These are phyloP conservation scores for Chromobotia macracanthus DNA, from an alignment of 2,797 vertebrate genomes.

Conservation along the genomic window DNA sequence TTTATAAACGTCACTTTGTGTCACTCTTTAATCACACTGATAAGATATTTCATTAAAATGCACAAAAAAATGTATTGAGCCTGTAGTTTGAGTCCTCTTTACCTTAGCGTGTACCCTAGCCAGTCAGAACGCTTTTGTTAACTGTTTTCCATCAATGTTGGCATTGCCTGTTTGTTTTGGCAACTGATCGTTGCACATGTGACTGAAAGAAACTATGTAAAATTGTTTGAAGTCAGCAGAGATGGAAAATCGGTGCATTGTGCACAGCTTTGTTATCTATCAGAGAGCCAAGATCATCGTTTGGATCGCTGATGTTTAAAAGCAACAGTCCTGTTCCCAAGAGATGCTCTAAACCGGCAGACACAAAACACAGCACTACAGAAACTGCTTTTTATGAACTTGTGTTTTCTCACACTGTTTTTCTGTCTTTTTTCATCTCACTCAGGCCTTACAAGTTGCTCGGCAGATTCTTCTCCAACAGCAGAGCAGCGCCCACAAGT, in stretches of 20 bases:
- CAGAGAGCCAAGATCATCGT: slow-evolving; percentile 60
- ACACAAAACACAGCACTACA: slow-evolving; percentile 49
- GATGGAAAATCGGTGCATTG: slow-evolving; percentile 53
- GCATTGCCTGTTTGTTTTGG: slow-evolving; percentile 64
- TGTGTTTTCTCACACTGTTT: slow-evolving; percentile 35
- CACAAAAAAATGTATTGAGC: slow-evolving; percentile 44
- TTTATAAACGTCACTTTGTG: too few relatives aligned
- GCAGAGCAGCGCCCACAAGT: slow-evolving; percentile 84
- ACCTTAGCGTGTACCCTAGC: slow-evolving; percentile 62
- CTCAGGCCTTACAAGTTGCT: slow-evolving; percentile 92
- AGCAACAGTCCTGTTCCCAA: slow-evolving; percentile 60
- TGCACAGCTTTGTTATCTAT: slow-evolving; percentile 66
- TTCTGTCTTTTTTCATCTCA: slow-evolving; percentile 53
- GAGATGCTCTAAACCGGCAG: slow-evolving; percentile 45
- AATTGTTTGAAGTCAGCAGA: slow-evolving; percentile 54
- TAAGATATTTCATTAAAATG: background rate
- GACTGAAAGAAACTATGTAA: slow-evolving; percentile 60
- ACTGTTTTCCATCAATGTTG: slow-evolving; percentile 46
- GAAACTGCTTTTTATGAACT: slow-evolving; percentile 63
- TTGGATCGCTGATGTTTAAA: slow-evolving; percentile 58
- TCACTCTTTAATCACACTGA: background rate
- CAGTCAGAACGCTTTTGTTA: slow-evolving; percentile 65
- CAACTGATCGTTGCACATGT: slow-evolving; percentile 64
- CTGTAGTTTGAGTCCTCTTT: slow-evolving; percentile 63
- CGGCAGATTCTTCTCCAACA: slow-evolving; percentile 90